These are phyloP conservation scores for Camponotus pennsylvanicus DNA, from an alignment of 1,140 invertebrate genomes.

Conservation along the genomic window DNA sequence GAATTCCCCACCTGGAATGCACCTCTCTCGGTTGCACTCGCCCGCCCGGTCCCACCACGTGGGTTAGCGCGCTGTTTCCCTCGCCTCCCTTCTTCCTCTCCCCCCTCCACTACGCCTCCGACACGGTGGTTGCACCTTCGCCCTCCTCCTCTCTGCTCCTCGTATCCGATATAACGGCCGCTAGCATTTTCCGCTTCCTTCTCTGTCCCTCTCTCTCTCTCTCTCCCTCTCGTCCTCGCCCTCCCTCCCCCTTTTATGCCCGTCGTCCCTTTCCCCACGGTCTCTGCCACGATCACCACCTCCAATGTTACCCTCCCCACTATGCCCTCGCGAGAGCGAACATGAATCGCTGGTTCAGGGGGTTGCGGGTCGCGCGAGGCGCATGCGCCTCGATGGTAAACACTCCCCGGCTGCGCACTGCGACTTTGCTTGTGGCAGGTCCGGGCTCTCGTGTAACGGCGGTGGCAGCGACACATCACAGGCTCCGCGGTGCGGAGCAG, in stretches of 20 bases:
- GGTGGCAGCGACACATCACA: slow-evolving; percentile 50
- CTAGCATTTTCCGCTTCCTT: slow-evolving; percentile 22
- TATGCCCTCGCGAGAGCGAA: slow-evolving; percentile 24
- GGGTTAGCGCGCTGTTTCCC: slow-evolving; percentile 7
- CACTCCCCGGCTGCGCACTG: slow-evolving; percentile 84
- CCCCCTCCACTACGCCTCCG: background rate
- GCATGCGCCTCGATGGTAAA: slow-evolving; percentile 84
- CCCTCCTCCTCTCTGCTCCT: background rate
- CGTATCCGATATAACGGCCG: slow-evolving; percentile 8
- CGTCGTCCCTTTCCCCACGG: slow-evolving; percentile 51
- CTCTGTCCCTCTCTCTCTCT: slow-evolving; percentile 22
- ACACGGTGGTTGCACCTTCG: slow-evolving; percentile 69
- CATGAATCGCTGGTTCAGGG: slow-evolving; percentile 66
- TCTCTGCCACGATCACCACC: slow-evolving; percentile 58
- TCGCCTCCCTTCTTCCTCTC: background rate
- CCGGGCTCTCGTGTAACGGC: slow-evolving; percentile 74
- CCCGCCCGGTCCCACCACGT: slow-evolving; percentile 65
- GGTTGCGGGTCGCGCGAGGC: slow-evolving; percentile 66
- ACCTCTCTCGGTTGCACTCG: slow-evolving; percentile 70
- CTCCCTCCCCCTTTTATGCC: background rate
- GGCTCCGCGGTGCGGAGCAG: slow-evolving; percentile 39
- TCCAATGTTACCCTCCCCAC: slow-evolving; percentile 48
- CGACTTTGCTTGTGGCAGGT: slow-evolving; percentile 83
- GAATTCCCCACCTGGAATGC: slow-evolving; percentile 76
- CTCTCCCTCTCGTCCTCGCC: slow-evolving; percentile 19